Evolutionary conservation across 2,113 vertebrate species (phyloP).

Genomic region (Pimephales promelas): DNA sequence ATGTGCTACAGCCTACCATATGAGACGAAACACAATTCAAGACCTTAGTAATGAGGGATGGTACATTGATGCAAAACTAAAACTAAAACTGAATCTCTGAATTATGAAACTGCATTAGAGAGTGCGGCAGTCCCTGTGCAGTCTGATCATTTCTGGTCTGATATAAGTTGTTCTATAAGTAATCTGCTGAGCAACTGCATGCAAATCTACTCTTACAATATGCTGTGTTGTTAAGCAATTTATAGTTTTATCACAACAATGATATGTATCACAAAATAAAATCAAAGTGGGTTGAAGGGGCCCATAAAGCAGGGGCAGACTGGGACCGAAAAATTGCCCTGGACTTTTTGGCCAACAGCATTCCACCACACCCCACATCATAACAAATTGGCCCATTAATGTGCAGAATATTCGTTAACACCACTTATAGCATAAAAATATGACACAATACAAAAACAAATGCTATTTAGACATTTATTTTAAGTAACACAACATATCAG

Average conservation of each 20-base stretch:
- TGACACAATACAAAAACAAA: too few relatives aligned
- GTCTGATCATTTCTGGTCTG: constrained; percentile 22
- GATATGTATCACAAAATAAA: constrained; percentile 27
- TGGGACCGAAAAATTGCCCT: too few relatives aligned
- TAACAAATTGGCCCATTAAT: too few relatives aligned
- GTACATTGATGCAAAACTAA: constrained; percentile 19
- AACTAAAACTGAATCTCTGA: constrained; percentile 17
- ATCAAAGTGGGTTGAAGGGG: not conserved
- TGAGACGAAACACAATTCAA: constrained; percentile 24
- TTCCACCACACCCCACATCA: too few relatives aligned
- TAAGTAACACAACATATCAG: too few relatives aligned
- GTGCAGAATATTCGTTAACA: too few relatives aligned
- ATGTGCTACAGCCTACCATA: not conserved
- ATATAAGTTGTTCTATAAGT: constrained; percentile 9
- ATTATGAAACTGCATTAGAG: constrained; percentile 28
- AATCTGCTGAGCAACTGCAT: not conserved
- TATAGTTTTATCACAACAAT: constrained; percentile 13
- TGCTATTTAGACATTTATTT: too few relatives aligned
- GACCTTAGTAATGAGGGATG: constrained; percentile 11
- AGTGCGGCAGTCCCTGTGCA: not conserved
- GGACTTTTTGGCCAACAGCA: too few relatives aligned
- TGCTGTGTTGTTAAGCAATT: constrained; percentile 16
- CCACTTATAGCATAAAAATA: too few relatives aligned
- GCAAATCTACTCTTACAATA: constrained; percentile 31
- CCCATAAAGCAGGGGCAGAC: not conserved